A percentile compares a stretch with the other conserved stretches of the same genome.
Conservation (phyloP, 1,140 invertebrate genomes). For the Zaprionus ornatus region DNA sequence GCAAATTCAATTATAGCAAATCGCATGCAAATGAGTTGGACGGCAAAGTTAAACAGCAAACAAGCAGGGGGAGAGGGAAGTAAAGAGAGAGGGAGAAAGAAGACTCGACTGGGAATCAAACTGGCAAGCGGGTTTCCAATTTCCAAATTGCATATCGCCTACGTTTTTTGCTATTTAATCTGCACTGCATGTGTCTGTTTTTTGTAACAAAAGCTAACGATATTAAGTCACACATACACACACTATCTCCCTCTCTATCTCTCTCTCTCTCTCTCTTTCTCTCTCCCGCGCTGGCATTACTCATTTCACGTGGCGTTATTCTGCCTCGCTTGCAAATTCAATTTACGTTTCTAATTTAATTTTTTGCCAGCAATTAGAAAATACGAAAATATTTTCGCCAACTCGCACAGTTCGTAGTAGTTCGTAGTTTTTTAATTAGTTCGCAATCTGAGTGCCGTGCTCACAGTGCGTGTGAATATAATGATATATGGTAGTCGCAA, state of each 20-base stretch:
- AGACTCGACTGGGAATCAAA: background rate
- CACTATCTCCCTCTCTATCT: background rate
- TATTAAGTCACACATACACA: constrained; percentile 51
- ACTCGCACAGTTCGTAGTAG: constrained; percentile 23
- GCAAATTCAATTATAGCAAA: constrained; percentile 77
- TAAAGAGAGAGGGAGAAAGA: background rate
- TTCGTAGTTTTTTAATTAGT: constrained; percentile 73
- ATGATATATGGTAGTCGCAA: constrained; percentile 19
- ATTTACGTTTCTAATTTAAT: constrained; percentile 76
- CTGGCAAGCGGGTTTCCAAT: constrained; percentile 60
- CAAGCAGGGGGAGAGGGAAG: constrained; percentile 1
- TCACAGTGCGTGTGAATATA: constrained; percentile 26
- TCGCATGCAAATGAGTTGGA: constrained; percentile 72
- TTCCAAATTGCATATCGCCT: constrained; percentile 69
- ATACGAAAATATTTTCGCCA: constrained; percentile 75
- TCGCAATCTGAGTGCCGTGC: constrained; percentile 21
- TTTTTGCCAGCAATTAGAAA: constrained; percentile 64
- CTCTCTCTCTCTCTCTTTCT: constrained; percentile 1
- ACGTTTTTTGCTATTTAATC: constrained; percentile 3
- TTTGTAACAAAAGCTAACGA: constrained; percentile 49
- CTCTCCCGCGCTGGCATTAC: constrained; percentile 49
- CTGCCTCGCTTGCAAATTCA: constrained; percentile 69
- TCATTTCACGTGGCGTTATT: constrained; percentile 69
- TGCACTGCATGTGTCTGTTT: constrained; percentile 8
- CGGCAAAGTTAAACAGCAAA: constrained; percentile 67